Evolutionary conservation across 2,113 vertebrate species (phyloP), one percentile per base, ranked within the genome.

Genomic region (Syngnathus floridae): DNA sequence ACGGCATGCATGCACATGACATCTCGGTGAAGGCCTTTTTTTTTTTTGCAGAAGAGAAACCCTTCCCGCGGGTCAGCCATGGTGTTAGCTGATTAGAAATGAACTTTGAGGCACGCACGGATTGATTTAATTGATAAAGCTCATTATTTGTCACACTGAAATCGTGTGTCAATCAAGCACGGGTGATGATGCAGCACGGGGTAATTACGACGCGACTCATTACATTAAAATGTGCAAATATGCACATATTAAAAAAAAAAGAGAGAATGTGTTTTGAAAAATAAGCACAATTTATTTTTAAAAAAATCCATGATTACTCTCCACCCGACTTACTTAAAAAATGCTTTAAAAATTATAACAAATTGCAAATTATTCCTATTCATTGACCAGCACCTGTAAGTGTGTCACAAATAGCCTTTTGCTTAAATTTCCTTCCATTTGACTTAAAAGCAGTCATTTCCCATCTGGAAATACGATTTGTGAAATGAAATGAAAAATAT

Each of bases 1-100:
- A 76, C 82, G 78, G 79, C 75, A 70, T 80, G 76, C 75, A 79
- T 70, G 81, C 83, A 72, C 70, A 37, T 80, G 83, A 78, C 87
- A 87, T 85, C 86, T 82, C 76, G 63, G 76, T 68, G 35, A 48
- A 75, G 74, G 76, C 68, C 67, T 85, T 83, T 82, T 56, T n/a
- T 56, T 13, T 3, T 14, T 56, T 35, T 58, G 77, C n/a, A 26
- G 74, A 14, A 74, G 71, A 81, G 78, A 78, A 74, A 69, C 67
- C 66, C 58, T 58, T 64, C 64, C 64, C 45, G 56, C 45, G 26
- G 66, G 66, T 83, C 60, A 64, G 54, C 75, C 65, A 62, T 75
- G 38, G 52, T 67, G 37, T 38, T 38, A 62, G 54, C 66, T 75
- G 64, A 74, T 82, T 78, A 72, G 67, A 79, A 76, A 65, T 73